Conservation (phyloP, 2,888 invertebrate genomes). For the Chydorus sphaericus region DNA sequence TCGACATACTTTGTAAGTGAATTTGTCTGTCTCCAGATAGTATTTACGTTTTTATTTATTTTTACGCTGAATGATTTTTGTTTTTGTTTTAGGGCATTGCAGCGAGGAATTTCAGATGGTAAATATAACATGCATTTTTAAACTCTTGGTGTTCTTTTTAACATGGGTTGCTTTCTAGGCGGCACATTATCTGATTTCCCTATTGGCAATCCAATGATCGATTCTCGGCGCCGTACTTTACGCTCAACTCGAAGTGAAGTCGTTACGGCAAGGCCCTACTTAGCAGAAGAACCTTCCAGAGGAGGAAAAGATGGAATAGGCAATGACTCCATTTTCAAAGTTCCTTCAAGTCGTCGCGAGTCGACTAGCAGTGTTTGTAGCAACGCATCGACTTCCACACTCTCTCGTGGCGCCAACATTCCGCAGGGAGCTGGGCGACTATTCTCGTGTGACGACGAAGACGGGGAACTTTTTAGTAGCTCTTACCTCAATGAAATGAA, state of each 20-base stretch:
- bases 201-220: neutral
- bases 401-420: neutral
- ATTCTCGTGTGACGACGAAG: conserved; percentile 69
- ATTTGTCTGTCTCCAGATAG: neutral
- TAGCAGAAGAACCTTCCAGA: neutral
- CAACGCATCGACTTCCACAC: neutral
- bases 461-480: conserved; percentile 68
- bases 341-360: conserved; percentile 5
- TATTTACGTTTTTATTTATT: neutral
- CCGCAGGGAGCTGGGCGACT: conserved; percentile 12
- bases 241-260: neutral
- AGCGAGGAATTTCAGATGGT: neutral
- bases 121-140: too few relatives aligned
- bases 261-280: neutral
- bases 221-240: neutral
- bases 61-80: neutral
- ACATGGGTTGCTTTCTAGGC: neutral
- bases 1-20: conserved; percentile 2
- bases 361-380: conserved; percentile 11
- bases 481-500: conserved; percentile 49
- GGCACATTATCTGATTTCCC: conserved; percentile 2
- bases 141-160: neutral
- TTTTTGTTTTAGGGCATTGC: neutral
- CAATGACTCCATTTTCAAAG: conserved; percentile 2
- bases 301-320: neutral